A percentile compares a stretch with the other conserved stretches of the same genome.
phyloP scores from a whole-genome alignment of 1,140 invertebrate species.

The Heliconius hewitsoni region DNA sequence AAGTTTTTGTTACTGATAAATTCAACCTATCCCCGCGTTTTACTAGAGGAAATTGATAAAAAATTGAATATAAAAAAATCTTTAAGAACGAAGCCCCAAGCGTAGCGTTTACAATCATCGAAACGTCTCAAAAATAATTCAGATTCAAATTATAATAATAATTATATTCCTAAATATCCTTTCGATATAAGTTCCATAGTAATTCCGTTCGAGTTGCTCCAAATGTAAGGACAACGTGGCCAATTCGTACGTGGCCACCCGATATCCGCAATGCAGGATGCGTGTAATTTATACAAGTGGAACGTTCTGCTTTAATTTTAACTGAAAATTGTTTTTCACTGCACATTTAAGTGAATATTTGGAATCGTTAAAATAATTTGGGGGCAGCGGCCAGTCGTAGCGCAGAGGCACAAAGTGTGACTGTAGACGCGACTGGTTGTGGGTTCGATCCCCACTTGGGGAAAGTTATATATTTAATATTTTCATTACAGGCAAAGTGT shows the following conservation, averaged over 20 bases:
- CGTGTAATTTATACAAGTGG: neutral
- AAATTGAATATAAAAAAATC: too few relatives aligned
- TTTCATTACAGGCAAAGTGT: too few relatives aligned
- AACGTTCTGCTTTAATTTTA: neutral
- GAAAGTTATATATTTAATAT: too few relatives aligned
- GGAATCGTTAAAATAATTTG: neutral
- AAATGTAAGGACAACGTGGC: neutral
- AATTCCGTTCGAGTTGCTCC: neutral
- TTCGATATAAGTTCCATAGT: neutral
- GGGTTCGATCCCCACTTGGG: neutral
- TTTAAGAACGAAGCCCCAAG: too few relatives aligned
- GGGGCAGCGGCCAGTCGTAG: neutral
- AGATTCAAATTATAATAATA: too few relatives aligned
- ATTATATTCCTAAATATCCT: neutral
- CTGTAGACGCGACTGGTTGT: neutral
- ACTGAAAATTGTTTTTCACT: slow-evolving; percentile 1
- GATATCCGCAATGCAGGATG: slow-evolving; percentile 13
- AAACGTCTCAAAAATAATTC: too few relatives aligned
- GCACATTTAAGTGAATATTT: neutral
- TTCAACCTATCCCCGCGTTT: too few relatives aligned
- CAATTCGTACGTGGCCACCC: slow-evolving; percentile 4
- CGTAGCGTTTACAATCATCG: too few relatives aligned
- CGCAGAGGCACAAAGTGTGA: too few relatives aligned
- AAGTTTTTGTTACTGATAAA: too few relatives aligned
- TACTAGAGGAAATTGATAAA: too few relatives aligned